phyloP scores from a whole-genome alignment of 2,797 vertebrate genomes.

The Paedocypris micromegethes region DNA sequence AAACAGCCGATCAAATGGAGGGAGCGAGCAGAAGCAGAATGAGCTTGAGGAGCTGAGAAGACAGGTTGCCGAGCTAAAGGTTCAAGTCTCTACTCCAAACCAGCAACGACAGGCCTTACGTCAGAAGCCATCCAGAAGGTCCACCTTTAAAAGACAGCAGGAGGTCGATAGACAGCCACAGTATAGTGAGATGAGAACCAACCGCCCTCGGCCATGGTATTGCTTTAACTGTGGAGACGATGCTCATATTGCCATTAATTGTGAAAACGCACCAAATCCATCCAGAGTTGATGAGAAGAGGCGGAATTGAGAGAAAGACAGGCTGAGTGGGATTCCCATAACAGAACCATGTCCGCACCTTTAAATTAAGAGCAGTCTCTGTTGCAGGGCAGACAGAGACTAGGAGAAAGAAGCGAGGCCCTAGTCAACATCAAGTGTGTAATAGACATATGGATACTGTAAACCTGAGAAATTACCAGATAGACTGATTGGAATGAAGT shows the following conservation, averaged over 20 bases:
- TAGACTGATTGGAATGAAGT: not conserved
- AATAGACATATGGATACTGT: not conserved
- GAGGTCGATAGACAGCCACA: no score
- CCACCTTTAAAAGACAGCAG: not conserved
- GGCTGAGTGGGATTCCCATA: not conserved
- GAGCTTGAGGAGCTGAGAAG: not conserved
- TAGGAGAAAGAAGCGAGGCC: not conserved
- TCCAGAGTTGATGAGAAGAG: not conserved
- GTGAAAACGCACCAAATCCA: not conserved
- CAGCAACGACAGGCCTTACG: not conserved
- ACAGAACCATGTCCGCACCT: not conserved
- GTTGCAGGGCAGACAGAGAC: not conserved
- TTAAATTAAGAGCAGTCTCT: conserved; percentile 3
- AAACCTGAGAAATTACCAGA: not conserved
- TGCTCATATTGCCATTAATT: not conserved
- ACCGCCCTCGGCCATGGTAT: not conserved
- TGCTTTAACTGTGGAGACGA: not conserved
- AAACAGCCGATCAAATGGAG: not conserved
- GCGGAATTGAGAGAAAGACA: not conserved
- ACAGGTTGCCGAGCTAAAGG: not conserved
- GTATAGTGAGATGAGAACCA: not conserved
- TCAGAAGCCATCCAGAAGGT: no score
- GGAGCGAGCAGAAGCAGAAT: not conserved
- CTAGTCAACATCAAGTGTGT: no score
- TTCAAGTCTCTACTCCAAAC: not conserved